Percentiles rank a stretch among this genome's conserved stretches.
phyloP scores from a whole-genome alignment of 2,113 vertebrate genomes.

The Arizona elegans region DNA sequence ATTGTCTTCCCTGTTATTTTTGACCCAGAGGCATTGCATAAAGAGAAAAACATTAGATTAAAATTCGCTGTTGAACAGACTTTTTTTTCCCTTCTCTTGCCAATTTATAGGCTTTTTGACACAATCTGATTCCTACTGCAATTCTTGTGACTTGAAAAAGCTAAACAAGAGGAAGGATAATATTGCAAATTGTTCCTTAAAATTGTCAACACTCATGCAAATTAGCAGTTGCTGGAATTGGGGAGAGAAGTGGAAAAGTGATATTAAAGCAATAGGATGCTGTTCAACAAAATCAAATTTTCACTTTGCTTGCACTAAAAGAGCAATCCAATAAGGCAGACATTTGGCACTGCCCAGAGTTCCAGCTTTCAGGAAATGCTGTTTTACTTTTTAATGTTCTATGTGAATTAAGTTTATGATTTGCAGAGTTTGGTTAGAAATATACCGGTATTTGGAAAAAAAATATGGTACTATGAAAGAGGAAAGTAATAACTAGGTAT shows the following conservation, averaged over 20 bases:
- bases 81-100: background rate
- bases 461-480: slow-evolving; percentile 20
- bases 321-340: background rate
- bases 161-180: background rate
- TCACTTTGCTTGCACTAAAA: background rate
- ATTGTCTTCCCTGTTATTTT: background rate
- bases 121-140: background rate
- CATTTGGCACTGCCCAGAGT: slow-evolving; percentile 13
- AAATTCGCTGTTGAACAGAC: background rate
- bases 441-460: background rate
- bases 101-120: background rate
- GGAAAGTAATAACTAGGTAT: background rate
- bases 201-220: background rate
- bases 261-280: background rate
- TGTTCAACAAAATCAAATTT: background rate
- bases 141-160: background rate
- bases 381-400: slow-evolving; percentile 33
- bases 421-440: background rate
- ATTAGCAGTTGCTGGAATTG: background rate
- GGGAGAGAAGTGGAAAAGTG: background rate
- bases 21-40: background rate
- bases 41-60: background rate
- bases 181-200: background rate
- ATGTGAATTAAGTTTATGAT: slow-evolving; percentile 8
- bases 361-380: slow-evolving; percentile 15